Percentiles rank a stretch among this genome's conserved stretches.
Evolutionary conservation across 2,797 vertebrate genomes (phyloP).

Genomic region (Coregonus sp.): DNA sequence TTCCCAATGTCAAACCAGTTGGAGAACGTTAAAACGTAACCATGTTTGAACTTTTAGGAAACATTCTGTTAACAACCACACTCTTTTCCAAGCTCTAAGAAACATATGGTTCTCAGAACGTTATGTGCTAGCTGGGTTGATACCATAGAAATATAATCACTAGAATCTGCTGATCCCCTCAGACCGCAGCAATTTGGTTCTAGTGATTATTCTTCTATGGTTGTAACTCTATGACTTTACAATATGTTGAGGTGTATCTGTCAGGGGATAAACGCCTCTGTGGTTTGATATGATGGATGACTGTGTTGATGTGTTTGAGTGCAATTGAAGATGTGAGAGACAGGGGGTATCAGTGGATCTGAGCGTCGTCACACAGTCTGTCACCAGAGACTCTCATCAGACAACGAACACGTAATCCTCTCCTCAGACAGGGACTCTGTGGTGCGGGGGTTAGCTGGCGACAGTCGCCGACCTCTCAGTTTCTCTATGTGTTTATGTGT

Average conservation of each 20-base stretch:
- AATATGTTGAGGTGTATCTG: neutral
- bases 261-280: constrained; percentile 6
- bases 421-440: constrained; percentile 17
- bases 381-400: constrained; percentile 15
- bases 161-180: neutral
- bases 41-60: too few species aligned
- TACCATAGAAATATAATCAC: neutral
- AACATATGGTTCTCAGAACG: too few species aligned
- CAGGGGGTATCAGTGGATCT: constrained; percentile 34
- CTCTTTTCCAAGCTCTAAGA: too few species aligned
- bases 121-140: too few species aligned
- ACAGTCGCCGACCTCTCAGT: constrained; percentile 20
- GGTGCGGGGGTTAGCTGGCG: constrained; percentile 8
- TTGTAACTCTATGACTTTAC: neutral
- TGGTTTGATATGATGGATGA: constrained; percentile 12
- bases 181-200: neutral
- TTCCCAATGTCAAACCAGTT: too few species aligned
- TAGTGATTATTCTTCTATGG: neutral
- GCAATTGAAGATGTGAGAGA: neutral
- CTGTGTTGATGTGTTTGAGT: constrained; percentile 23
- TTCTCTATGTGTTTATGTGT: constrained; percentile 12
- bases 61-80: too few species aligned
- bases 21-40: too few species aligned
- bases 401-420: constrained; percentile 30
- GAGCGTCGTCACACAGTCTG: constrained; percentile 9